phyloP scores from a whole-genome alignment of 2,113 vertebrate genomes.

The Malurus cyaneus region DNA sequence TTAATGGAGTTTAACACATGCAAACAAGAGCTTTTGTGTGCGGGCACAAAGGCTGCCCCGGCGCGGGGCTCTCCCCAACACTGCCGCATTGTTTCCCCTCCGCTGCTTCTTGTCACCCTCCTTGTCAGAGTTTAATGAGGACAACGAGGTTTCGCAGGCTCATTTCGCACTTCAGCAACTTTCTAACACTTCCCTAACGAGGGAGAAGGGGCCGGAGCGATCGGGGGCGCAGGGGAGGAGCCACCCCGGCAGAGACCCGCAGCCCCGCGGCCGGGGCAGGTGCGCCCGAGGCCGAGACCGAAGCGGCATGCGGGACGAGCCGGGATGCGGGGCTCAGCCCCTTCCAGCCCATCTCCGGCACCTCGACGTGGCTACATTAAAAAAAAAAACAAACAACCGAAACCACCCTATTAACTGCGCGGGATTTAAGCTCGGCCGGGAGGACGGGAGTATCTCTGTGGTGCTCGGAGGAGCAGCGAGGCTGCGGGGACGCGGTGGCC shows the following conservation, averaged over 20 bases:
- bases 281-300: background rate
- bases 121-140: constrained; percentile 96
- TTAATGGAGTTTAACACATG: constrained; percentile 88
- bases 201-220: constrained; percentile 40
- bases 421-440: background rate
- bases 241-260: background rate
- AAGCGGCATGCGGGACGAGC: background rate
- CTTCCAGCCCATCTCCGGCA: background rate
- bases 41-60: constrained; percentile 82
- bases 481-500: background rate
- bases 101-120: constrained; percentile 88
- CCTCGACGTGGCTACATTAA: background rate
- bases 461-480: background rate
- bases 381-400: no score
- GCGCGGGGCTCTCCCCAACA: constrained; percentile 80
- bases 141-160: constrained; percentile 85
- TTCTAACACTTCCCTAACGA: constrained; percentile 92
- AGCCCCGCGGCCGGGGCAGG: background rate
- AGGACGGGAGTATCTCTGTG: background rate
- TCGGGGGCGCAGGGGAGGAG: background rate
- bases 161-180: constrained; percentile 94
- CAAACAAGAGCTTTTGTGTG: constrained; percentile 91
- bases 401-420: background rate
- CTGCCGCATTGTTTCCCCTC: constrained; percentile 88
- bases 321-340: background rate